Percentiles rank a stretch among this genome's conserved stretches.
Conservation (phyloP, 1,140 invertebrate genomes). For the Microplitis demolitor region DNA sequence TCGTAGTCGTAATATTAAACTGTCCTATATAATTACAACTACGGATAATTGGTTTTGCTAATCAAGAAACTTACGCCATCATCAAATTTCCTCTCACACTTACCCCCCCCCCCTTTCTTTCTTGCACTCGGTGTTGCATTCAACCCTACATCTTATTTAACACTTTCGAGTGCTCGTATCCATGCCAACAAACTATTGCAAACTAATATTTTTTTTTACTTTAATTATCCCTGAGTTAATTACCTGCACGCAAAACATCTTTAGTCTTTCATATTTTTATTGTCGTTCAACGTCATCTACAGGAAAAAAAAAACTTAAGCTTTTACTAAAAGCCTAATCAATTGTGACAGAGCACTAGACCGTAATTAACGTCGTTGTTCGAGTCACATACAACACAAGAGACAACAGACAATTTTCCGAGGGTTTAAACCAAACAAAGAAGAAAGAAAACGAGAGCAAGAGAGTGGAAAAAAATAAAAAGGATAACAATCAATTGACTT, state of each 20-base stretch:
- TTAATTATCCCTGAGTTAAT: no score
- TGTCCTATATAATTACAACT: background rate
- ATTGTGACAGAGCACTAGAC: slow-evolving; percentile 23
- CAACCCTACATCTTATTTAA: no score
- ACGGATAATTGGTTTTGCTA: background rate
- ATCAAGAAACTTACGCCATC: slow-evolving; percentile 1
- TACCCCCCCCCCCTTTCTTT: background rate
- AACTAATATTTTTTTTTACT: no score
- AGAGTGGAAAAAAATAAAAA: background rate
- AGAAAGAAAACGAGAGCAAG: background rate
- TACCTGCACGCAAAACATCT: no score
- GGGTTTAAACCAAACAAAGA: background rate
- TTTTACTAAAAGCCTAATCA: slow-evolving; percentile 22
- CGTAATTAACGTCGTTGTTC: slow-evolving; percentile 25
- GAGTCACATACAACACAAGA: background rate
- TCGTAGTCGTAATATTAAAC: no score
- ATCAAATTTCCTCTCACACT: background rate
- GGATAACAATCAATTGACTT: background rate
- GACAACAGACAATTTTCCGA: background rate
- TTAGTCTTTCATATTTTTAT: background rate
- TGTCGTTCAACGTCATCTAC: background rate
- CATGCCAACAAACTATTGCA: no score
- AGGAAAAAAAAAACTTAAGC: background rate
- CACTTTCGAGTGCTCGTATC: no score
- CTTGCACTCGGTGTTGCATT: no score